Base-by-base conservation (phyloP, 2,797 vertebrate species). In the Steatocranus sp. region DNA sequence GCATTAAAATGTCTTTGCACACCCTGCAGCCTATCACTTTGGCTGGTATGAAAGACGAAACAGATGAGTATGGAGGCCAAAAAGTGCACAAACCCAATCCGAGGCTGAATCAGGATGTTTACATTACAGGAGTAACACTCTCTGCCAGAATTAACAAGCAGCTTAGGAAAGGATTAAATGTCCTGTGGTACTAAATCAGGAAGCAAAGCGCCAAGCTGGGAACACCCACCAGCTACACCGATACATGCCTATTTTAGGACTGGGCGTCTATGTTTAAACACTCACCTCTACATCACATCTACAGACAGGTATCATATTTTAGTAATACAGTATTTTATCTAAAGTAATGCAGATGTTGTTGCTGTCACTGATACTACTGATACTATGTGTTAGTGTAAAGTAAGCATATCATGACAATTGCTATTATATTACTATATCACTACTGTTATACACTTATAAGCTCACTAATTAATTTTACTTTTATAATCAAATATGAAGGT, bases 161-260 rank as follows among this genome's bases (percentile, higher is more conserved):
- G 88, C 90, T 93, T 87, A 86, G 11, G 50, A 23, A 48, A 63
- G 70, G 91, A 92, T 92, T 87, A 88, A 61, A 70, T 34, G 76
- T 58, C 38, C 9, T 38, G 77, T 77, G 53, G 38, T 12, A 30
- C 82, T 85, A 87, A 89, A 88, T 88, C 84, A 91, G 88, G 86
- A 88, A 79, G 85, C 75, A 83, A 30, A 49, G 66, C 32, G n/a
- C 5, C 43, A 8, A 23, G 50, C 86, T 76, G 66, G 66, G 80
- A 91, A 91, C 78, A 91, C 88, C 86, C 78, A 27, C 87, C 85
- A 89, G 80, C 82, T 20, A 18, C 5, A 36, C 54, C 1, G 51
- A 76, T 51, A 48, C 38, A 36, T 15, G 7, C 36, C 34, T 81
- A 61, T 83, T 83, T 87, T 70, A 78, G 76, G 53, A 41, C 11